Base-by-base conservation (phyloP, 2,797 vertebrate genomes). In the Allobates femoralis region DNA sequence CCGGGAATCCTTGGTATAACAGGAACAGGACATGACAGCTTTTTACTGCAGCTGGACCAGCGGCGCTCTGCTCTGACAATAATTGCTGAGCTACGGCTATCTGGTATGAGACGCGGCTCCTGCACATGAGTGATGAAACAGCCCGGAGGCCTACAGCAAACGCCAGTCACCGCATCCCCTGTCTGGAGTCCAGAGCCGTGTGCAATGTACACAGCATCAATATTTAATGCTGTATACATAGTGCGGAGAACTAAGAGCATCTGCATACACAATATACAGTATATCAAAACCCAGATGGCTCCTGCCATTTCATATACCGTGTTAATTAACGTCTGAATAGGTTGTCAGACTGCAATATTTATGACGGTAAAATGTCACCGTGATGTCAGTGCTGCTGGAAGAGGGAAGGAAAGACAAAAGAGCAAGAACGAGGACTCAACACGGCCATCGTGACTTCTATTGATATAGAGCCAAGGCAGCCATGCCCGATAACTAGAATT, bases 191-290 rank as follows among this genome's bases (percentile, higher is more conserved):
- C 4, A n/a, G 71, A 74, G 71, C 71, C 23, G 7, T 16, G 41
- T 26, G 46, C 69, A 74, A 41, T 74, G 41, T 26, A 74, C 41
- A 74, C 7, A 74, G n/a, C 71, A 74, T 74, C 23, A 46, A 74
- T 50, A 74, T 50, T 74, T 50, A 50, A 74, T 74, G 71, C 37
- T 74, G 71, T 16, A 50, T 74, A 74, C 41, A 74, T 50, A 50
- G 71, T 26, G 23, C 19, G 5, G 69, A 41, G 15, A 32, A 5
- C 26, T 14, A 66, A 30, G 34, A 12, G 19, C 41, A 12, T 41
- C 21, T 26, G 41, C 71, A 46, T 46, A 50, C 4, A 41, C 37
- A 26, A 50, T 74, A 74, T 74, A 74, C 41, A 26, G 12, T 19
- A 37, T 3, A 30, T 14, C 66, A 37, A 21, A 19, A 69, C 30